Conservation (phyloP, 2,113 vertebrate genomes). For the Pelusios castaneus region DNA sequence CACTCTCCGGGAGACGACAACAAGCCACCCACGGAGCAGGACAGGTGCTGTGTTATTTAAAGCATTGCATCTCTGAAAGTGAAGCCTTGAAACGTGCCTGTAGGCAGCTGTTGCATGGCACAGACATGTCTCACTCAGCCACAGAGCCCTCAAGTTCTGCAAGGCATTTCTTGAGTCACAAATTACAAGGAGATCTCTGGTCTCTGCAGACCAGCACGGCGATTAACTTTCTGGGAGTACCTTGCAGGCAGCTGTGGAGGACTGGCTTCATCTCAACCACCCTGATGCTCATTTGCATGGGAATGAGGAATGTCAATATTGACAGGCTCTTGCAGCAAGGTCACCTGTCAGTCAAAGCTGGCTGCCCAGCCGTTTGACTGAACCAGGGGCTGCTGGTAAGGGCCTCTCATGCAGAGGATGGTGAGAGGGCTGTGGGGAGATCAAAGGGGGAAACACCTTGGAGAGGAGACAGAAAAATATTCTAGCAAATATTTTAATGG, state of each 20-base stretch:
- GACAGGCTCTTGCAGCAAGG: conserved; percentile 31
- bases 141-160: conserved; percentile 46
- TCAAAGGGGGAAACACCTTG: background rate
- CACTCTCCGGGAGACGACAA: background rate
- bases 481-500: background rate
- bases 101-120: background rate
- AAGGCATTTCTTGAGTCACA: background rate
- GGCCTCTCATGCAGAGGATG: background rate
- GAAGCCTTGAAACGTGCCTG: background rate
- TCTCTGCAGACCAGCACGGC: conserved; percentile 35
- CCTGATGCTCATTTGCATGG: conserved; percentile 36
- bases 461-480: background rate
- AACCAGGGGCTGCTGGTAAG: background rate
- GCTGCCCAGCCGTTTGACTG: background rate
- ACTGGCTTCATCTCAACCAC: conserved; percentile 44
- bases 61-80: background rate
- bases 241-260: conserved; percentile 57
- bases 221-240: conserved; percentile 57
- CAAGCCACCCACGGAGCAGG: background rate
- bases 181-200: background rate
- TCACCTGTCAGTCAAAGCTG: background rate
- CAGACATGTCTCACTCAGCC: background rate
- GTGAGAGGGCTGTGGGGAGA: background rate
- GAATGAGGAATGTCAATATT: conserved; percentile 54
- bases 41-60: background rate